Conservation (phyloP, 2,888 invertebrate genomes). For the Stictocephala bisonia region DNA sequence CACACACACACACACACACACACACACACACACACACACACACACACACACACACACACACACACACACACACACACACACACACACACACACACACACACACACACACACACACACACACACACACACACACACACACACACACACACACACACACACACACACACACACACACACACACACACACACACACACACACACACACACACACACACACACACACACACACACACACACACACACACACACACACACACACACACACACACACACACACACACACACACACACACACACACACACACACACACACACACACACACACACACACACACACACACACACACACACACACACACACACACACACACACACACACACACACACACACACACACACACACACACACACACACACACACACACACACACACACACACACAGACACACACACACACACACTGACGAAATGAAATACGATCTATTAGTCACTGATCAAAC, state of each 20-base stretch:
- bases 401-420: not conserved
- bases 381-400: not conserved
- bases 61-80: not conserved
- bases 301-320: not conserved
- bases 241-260: not conserved
- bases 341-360: not conserved
- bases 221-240: not conserved
- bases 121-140: not conserved
- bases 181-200: not conserved
- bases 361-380: not conserved
- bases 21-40: not conserved
- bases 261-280: not conserved
- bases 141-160: not conserved
- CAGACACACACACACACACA: not conserved
- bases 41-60: not conserved
- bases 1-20: not conserved
- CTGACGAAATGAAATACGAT: not conserved
- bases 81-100: not conserved
- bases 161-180: not conserved
- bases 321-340: not conserved
- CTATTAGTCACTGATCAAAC: no score
- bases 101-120: not conserved
- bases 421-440: not conserved
- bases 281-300: not conserved
- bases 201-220: not conserved